Evolutionary conservation across 2,113 vertebrate genomes (phyloP), one percentile per base, ranked within the genome.

Genomic region (Monopterus albus): DNA sequence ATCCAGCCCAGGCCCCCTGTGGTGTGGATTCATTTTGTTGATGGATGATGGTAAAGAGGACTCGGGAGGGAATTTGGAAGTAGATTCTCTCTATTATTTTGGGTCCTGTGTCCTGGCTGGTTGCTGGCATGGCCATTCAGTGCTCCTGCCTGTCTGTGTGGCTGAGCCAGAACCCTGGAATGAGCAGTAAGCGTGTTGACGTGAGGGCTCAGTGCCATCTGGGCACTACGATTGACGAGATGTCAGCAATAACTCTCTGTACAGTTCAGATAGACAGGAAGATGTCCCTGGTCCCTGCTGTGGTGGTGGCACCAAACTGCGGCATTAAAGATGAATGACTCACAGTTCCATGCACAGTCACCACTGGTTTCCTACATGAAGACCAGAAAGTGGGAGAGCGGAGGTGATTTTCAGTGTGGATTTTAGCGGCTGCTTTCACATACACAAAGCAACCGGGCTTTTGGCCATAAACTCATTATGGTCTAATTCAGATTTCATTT

Each of bases 191-290:
- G 75, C 79, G 75, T 85, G 83, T 89, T 89, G 80, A 90, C 68
- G 73, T 76, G 77, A 88, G 84, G 88, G 91, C 89, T 62, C 55
- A 39, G 71, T 89, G 93, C 92, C 91, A 93, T 93, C 84, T 93
- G 93, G 91, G 82, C 85, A 79, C 64, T 67, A 36, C 33, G 75
- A 81, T 81, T 87, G 83, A 85, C 40, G 60, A 77, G 82, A 82
- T 74, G 81, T 86, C 43, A 52, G 83, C 73, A 11, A 80, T 59
- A 75, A 71, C 75, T 81, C 83, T 78, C 78, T 81, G 65, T 78
- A 73, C 67, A 72, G 59, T 86, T 79, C 52, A 84, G 66, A 87
- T 53, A 52, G 72, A 77, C 62, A 76, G 85, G 78, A 89, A 77
- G 72, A 91, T 55, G 79, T 73, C 78, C 78, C 64, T 1, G 40